Evolutionary conservation across 2,113 vertebrate genomes (phyloP), one percentile per base, ranked within the genome.

Genomic region (Pitta sordida): DNA sequence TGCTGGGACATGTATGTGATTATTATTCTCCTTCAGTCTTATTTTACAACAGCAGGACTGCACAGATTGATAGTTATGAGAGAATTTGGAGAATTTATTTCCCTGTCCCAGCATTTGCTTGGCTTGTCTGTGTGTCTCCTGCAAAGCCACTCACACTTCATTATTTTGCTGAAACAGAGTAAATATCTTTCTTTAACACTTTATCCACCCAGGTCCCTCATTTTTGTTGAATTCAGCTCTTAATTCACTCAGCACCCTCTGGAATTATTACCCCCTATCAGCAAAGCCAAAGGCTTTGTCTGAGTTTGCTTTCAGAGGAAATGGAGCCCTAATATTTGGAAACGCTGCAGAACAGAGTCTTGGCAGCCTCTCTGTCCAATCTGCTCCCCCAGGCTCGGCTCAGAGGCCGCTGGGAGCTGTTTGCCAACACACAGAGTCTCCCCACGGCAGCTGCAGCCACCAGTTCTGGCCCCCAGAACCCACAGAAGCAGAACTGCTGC

Each of bases 361-460:
- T 96, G 91, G 95, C 75, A 93, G 89, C 63, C 64, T 73, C 13
- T 0, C 4, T 73, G 22, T 55, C 43, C 90, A 92, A 37, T 80
- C 84, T 91, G 93, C 87, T 93, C 32, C 92, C 93, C 55, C 76
- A 74, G 91, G 63, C 56, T 77, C 90, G 78, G 76, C 44, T 68
- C 68, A 70, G 8, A 88, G 55, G 19, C 19, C 44, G 20, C 10
- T 46, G 44, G 44, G 44, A 46, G 44, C 52, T 86, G 64, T 95
- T 86, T 96, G 91, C 92, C 95, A 83, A 83, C 78, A 74, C 21
- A 84, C 37, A 83, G 52, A 62, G 71, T 29, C 44, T 77, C 62
- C 63, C 58, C 44, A 81, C 85, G 71, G 82, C 89, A 92, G 68
- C 84, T 71, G 63, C 58, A 74, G 39, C 75, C 63, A 81, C 83